phyloP scores from a whole-genome alignment of 2,797 vertebrate species.

The Meriones psammophilus region DNA sequence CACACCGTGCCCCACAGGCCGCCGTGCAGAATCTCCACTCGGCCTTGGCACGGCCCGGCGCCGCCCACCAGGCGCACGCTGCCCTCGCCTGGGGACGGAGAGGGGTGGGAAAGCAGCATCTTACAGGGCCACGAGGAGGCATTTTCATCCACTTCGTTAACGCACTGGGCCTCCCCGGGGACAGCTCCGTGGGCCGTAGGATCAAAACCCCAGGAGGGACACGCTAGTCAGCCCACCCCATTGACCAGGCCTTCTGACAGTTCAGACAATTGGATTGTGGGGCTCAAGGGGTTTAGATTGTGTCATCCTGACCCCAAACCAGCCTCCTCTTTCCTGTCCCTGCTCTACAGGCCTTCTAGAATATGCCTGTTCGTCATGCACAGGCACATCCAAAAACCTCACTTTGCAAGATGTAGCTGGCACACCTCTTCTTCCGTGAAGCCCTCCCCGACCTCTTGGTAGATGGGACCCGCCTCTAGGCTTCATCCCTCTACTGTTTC shows the following conservation, averaged over 20 bases:
- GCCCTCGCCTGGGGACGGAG: conserved; percentile 91
- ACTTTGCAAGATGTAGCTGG: background rate
- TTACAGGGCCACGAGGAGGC: background rate
- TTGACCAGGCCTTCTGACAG: background rate
- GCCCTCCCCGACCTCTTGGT: background rate
- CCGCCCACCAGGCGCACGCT: conserved; percentile 93
- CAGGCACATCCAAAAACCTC: background rate
- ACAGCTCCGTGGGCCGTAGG: background rate
- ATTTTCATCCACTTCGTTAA: background rate
- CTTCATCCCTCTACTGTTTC: background rate
- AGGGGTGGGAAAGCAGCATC: background rate
- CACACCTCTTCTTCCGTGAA: conserved; percentile 4
- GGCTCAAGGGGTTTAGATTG: background rate
- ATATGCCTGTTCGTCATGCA: background rate
- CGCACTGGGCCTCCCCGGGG: too few relatives aligned
- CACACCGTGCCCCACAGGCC: conserved; percentile 97
- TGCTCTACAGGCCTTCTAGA: background rate
- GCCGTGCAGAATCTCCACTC: conserved; percentile 95
- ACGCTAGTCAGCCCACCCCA: background rate
- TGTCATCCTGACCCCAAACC: background rate
- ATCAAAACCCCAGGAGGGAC: background rate
- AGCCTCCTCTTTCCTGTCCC: background rate
- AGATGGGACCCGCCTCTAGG: background rate
- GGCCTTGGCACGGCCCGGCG: conserved; percentile 92
- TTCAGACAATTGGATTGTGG: background rate